Evolutionary conservation across 2,797 vertebrate species (phyloP).

Genomic region (Taeniopygia guttata): DNA sequence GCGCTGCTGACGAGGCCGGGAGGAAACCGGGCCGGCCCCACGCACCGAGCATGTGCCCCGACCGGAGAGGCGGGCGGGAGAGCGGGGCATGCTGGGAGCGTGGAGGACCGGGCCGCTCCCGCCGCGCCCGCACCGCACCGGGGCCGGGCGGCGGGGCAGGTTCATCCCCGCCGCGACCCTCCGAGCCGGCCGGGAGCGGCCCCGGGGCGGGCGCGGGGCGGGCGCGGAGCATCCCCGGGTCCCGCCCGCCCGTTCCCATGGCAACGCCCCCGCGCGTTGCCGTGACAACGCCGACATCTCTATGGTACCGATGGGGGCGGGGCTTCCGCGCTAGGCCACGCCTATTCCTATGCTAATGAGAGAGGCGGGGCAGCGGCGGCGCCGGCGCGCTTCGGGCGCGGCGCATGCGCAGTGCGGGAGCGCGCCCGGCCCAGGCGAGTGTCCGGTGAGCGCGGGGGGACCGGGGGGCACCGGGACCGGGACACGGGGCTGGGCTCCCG

Average conservation of each 20-base stretch:
- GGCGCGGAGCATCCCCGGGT: neutral
- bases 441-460: neutral
- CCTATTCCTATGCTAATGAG: neutral
- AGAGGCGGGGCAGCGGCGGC: too few relatives aligned
- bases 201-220: neutral
- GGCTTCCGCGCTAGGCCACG: accelerated
- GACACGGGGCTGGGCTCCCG: neutral
- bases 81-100: slow-evolving; percentile 14
- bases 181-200: accelerated
- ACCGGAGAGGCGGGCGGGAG: neutral
- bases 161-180: too few relatives aligned
- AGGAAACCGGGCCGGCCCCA: neutral
- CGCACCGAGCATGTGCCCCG: neutral
- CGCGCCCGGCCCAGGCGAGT: slow-evolving; percentile 8
- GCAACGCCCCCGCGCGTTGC: neutral
- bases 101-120: neutral
- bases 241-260: neutral
- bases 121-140: neutral
- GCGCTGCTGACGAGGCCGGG: neutral
- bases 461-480: neutral
- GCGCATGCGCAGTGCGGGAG: neutral
- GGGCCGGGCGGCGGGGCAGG: accelerated
- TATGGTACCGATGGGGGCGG: neutral
- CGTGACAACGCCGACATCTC: neutral
- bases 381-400: neutral